phyloP scores from a whole-genome alignment of 2,113 vertebrate genomes.

The Pelecanoides urinatrix region DNA sequence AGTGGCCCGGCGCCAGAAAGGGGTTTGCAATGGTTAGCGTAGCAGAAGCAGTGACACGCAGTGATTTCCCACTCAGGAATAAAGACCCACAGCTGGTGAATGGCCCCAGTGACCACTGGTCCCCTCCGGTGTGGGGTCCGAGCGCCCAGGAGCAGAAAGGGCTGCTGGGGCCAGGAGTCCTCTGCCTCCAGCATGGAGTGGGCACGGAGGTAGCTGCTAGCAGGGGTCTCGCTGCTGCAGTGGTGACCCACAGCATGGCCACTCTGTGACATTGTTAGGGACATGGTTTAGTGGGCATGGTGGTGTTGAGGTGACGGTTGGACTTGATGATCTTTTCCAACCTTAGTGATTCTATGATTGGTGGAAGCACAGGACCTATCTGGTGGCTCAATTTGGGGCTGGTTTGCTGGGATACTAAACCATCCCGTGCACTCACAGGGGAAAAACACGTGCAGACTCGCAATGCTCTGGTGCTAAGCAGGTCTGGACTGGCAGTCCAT shows the following conservation, averaged over 20 bases:
- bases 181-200: rapidly evolving
- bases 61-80: background rate
- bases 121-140: background rate
- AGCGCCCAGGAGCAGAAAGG: background rate
- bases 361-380: background rate
- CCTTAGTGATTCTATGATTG: no score
- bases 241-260: background rate
- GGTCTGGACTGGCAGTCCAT: rapidly evolving
- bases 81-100: background rate
- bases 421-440: background rate
- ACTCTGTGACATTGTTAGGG: rapidly evolving
- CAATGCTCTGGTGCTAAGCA: background rate
- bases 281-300: no score
- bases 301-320: no score
- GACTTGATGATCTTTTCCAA: no score
- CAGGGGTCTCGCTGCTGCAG: background rate
- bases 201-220: background rate
- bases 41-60: background rate
- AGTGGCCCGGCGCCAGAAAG: background rate
- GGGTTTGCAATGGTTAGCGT: background rate
- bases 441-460: background rate
- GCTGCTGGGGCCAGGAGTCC: background rate
- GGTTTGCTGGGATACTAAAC: background rate
- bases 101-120: background rate
- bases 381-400: background rate